These are phyloP conservation scores for Pandemis cinnamomeana DNA, from an alignment of 2,888 invertebrate genomes.

Conservation along the genomic window DNA sequence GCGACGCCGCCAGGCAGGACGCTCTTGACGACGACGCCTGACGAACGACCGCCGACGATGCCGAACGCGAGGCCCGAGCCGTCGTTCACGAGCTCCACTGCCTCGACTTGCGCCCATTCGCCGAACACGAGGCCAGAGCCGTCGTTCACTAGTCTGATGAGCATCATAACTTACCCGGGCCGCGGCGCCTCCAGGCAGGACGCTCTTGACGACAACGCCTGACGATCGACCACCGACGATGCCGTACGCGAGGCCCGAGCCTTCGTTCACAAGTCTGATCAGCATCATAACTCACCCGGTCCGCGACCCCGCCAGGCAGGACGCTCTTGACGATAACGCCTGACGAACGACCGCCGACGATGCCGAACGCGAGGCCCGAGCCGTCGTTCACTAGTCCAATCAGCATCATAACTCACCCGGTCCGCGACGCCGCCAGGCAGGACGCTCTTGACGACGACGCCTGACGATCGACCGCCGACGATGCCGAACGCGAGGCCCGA, in stretches of 20 bases:
- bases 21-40: conserved; percentile 97
- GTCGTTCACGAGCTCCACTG: conserved; percentile 96
- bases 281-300: too few relatives aligned
- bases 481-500: conserved; percentile 97
- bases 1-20: conserved; percentile 97
- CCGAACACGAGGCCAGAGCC: conserved; percentile 96
- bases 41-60: conserved; percentile 95
- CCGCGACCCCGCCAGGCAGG: conserved; percentile 96
- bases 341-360: conserved; percentile 95
- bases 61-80: conserved; percentile 97
- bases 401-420: conserved; percentile 85
- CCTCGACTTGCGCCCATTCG: conserved; percentile 98
- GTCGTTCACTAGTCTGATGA: too few relatives aligned
- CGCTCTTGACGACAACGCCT: conserved; percentile 97
- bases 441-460: conserved; percentile 97
- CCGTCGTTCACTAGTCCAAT: conserved; percentile 88
- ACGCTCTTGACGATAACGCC: conserved; percentile 98
- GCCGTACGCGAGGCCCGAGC: conserved; percentile 96
- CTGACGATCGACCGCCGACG: conserved; percentile 95
- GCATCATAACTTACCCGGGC: conserved; percentile 95
- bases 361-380: conserved; percentile 96
- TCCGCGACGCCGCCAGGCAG: conserved; percentile 97
- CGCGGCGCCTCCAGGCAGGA: conserved; percentile 97
- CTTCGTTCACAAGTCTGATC: conserved; percentile 96
- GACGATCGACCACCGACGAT: conserved; percentile 96